These are phyloP conservation scores for Sylvicola cinctus DNA, from an alignment of 2,888 invertebrate species.

Conservation along the genomic window DNA sequence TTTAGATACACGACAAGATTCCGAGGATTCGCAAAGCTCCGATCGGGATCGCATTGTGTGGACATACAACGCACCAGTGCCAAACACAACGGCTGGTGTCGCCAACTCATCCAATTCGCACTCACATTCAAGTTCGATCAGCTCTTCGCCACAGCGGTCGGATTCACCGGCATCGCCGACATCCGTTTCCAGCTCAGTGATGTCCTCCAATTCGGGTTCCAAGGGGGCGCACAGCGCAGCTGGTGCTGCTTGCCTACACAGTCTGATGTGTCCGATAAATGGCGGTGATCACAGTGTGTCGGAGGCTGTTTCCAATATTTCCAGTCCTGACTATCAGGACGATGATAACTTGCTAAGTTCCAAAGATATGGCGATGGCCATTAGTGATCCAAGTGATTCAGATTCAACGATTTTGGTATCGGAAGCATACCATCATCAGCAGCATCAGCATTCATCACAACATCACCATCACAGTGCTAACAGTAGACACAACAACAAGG, in stretches of 20 bases:
- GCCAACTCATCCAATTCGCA: constrained; percentile 21
- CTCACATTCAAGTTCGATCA: constrained; percentile 27
- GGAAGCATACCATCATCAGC: constrained; percentile 40
- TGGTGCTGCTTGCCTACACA: constrained; percentile 13
- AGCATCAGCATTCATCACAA: no score
- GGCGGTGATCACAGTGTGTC: constrained; percentile 62
- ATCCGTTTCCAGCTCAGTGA: constrained; percentile 69
- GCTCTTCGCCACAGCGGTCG: constrained; percentile 32
- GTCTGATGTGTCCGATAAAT: constrained; percentile 17
- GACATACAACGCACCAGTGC: constrained; percentile 79
- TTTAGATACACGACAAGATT: constrained; percentile 52
- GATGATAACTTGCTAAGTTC: constrained; percentile 61
- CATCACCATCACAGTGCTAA: constrained; percentile 17
- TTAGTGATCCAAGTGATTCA: constrained; percentile 76
- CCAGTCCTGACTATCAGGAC: constrained; percentile 77
- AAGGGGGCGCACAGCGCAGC: constrained; percentile 27
- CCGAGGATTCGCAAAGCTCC: constrained; percentile 26
- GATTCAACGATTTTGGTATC: constrained; percentile 74
- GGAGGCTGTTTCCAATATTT: constrained; percentile 74
- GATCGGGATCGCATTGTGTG: constrained; percentile 52
- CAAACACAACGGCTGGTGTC: constrained; percentile 32
- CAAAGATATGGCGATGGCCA: constrained; percentile 61
- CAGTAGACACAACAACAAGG: constrained; percentile 29
- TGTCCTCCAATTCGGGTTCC: constrained; percentile 57
- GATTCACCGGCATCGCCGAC: constrained; percentile 63